Evolutionary conservation across 2,888 invertebrate species (phyloP), one percentile per base, ranked within the genome.

Genomic region (Amorpha juglandis): DNA sequence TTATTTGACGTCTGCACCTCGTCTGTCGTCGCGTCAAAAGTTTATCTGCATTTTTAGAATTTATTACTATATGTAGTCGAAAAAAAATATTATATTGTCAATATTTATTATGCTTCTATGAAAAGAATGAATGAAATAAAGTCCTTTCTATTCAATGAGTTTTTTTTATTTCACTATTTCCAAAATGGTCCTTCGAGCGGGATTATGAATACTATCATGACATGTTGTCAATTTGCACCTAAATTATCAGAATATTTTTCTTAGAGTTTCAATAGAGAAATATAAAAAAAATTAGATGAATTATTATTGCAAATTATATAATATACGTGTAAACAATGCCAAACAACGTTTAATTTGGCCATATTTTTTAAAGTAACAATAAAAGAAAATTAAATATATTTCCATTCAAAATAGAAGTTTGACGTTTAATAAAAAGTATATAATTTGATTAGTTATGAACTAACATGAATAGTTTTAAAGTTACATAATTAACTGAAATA

Each of bases 341-440:
- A 8, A 42, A 42, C 42, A 42, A 42, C 7, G 6, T 27, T 27
- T 27, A 27, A 27, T 27, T 27, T 27, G 27, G 4, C 27, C 4
- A 38, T 38, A 9, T 38, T 38, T 38, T 3, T 38, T 6, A 8
- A 45, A 1, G 14, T 12, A 45, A 45, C 1, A 42, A 42, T 42
- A 42, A 42, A 42, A 8, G 7, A 42, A 42, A 42, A 42, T 14
- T 1, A 1, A 7, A 6, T 16, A 19, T 8, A 50, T 50, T 19
- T 19, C 6, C 4, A 48, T 16, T 16, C 48, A 48, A 50, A 50
- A 19, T 14, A 45, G 14, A 11, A 19, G 19, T 50, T 50, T 50
- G 50, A 50, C 50, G 50, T 50, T 19, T 50, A 0, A 50, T 50
- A 50, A 50, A 50, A 50, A 50, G 50, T 50, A 19, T 50, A 19